A percentile compares a stretch with the other conserved stretches of the same genome.
phyloP scores from a whole-genome alignment of 2,113 vertebrate species.

The Urocolius indicus region DNA sequence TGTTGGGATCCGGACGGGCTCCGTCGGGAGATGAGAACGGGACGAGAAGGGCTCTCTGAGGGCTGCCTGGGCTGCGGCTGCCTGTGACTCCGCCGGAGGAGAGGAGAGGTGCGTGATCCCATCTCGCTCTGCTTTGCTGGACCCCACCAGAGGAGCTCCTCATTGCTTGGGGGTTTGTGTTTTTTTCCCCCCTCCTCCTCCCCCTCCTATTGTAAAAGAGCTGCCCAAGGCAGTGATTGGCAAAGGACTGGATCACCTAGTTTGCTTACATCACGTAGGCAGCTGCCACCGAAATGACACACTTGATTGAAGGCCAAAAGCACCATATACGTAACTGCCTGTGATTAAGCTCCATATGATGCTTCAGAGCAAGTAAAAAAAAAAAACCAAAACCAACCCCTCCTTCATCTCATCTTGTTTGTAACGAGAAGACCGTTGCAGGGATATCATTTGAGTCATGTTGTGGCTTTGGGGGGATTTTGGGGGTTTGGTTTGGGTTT shows the following conservation, averaged over 20 bases:
- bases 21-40: background rate
- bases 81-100: background rate
- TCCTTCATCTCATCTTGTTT: constrained; percentile 58
- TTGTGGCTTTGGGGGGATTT: constrained; percentile 44
- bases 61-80: background rate
- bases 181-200: background rate
- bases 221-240: constrained; percentile 28
- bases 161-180: background rate
- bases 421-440: constrained; percentile 43
- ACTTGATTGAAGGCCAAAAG: constrained; percentile 72
- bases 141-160: background rate
- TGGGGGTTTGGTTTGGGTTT: background rate
- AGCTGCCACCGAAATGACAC: constrained; percentile 68
- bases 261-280: constrained; percentile 68
- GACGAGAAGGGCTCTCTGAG: background rate
- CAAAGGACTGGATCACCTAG: constrained; percentile 32
- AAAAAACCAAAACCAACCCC: too few species aligned
- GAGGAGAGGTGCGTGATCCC: background rate
- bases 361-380: constrained; percentile 67
- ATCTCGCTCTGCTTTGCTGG: background rate
- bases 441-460: constrained; percentile 50
- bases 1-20: background rate
- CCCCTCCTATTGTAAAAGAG: constrained; percentile 19
- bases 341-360: constrained; percentile 71
- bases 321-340: constrained; percentile 66